These are phyloP conservation scores for Corythaeola cristata DNA, from an alignment of 2,113 vertebrate genomes.

Conservation along the genomic window DNA sequence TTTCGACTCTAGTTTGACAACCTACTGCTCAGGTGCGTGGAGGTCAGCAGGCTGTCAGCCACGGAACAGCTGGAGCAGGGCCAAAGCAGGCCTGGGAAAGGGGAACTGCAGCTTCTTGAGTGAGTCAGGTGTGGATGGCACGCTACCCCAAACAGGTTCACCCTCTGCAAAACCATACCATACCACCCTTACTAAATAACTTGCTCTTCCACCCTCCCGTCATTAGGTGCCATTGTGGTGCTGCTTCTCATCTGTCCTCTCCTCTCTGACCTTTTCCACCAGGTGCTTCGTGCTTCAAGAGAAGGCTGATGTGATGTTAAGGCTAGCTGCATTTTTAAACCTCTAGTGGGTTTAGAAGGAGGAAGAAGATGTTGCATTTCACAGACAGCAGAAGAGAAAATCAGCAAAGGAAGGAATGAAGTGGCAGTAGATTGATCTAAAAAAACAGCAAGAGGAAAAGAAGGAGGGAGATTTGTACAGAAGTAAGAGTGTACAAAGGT, in stretches of 20 bases:
- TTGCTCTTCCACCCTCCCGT: background rate
- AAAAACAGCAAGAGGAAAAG: background rate
- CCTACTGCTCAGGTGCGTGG: background rate
- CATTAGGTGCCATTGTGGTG: constrained; percentile 42
- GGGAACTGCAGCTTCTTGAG: constrained; percentile 18
- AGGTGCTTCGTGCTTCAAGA: background rate
- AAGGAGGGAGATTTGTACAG: background rate
- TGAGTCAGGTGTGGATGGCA: background rate
- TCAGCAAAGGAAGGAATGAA: background rate
- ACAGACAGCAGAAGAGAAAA: background rate
- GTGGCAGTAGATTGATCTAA: background rate
- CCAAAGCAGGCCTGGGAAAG: constrained; percentile 10
- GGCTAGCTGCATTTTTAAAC: background rate
- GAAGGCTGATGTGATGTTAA: background rate
- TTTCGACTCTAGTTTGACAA: fast-evolving
- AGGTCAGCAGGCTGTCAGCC: background rate
- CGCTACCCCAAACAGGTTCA: background rate
- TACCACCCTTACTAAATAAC: background rate
- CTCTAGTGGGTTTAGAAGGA: background rate
- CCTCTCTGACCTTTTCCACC: background rate
- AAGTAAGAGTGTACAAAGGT: background rate
- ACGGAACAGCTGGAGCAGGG: background rate
- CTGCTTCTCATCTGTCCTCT: background rate
- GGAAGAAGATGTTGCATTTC: background rate
- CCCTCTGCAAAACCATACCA: background rate